phyloP scores from a whole-genome alignment of 2,113 vertebrate genomes.

The Peromyscus leucopus region DNA sequence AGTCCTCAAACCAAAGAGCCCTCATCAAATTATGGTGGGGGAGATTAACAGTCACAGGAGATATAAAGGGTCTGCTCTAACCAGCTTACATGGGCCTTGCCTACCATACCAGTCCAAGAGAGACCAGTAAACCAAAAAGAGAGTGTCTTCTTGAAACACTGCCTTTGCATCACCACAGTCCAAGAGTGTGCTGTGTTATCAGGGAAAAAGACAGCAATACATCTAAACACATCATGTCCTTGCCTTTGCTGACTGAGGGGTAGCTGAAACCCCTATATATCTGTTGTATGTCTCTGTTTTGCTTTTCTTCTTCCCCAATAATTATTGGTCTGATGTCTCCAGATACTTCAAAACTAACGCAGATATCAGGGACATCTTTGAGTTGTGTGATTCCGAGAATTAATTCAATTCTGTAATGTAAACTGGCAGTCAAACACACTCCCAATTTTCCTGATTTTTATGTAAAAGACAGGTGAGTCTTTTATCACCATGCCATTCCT shows the following conservation, averaged over 20 bases:
- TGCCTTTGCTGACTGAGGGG: background rate
- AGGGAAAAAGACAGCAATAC: background rate
- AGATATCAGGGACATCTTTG: background rate
- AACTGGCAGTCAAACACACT: conserved; percentile 53
- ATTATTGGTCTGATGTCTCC: conserved; percentile 45
- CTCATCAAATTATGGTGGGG: conserved; percentile 69
- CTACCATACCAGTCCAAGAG: conserved; percentile 52
- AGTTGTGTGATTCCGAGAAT: conserved; percentile 51
- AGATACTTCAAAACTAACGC: conserved; percentile 43
- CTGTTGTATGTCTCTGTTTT: background rate
- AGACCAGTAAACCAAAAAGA: conserved; percentile 64
- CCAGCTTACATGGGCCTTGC: conserved; percentile 72
- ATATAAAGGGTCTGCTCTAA: conserved; percentile 72
- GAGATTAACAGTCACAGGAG: conserved; percentile 69
- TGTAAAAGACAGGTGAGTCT: conserved; percentile 32
- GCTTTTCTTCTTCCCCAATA: background rate
- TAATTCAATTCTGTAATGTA: conserved; percentile 39
- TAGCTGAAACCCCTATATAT: conserved; percentile 5
- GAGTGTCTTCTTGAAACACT: conserved; percentile 44
- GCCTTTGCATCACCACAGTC: conserved; percentile 47
- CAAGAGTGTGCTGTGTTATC: background rate
- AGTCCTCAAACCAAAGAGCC: conserved; percentile 85
- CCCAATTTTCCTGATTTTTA: conserved; percentile 51
- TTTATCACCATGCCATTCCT: conserved; percentile 60
- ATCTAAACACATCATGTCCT: background rate